Evolutionary conservation across 2,797 vertebrate genomes (phyloP), one percentile per base, ranked within the genome.

Genomic region (Salarias fasciatus): DNA sequence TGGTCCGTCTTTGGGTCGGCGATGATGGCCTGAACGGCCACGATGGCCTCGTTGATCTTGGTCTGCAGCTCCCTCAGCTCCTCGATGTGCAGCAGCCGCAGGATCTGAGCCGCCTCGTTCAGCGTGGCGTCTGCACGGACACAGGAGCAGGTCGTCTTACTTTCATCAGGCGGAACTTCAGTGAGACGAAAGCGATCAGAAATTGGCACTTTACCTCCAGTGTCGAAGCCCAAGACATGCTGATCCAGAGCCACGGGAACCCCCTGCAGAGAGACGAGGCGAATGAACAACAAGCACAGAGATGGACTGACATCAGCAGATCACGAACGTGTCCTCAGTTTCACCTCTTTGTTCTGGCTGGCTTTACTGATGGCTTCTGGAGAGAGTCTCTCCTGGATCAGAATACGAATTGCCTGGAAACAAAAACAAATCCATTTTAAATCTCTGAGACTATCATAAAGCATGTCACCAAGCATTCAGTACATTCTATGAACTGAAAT

Each of bases 1-100:
- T 99, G 94, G 89, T 99, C 97, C 12, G 98, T 99, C 89, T 96
- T 97, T 82, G 98, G 98, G 82, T 99, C 95, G 2, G 98, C 98
- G 15, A 99, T 98, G 75, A 99, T 96, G 12, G 97, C 95, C 91
- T 99, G 98, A 2, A 99, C 96, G 0, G 98, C 97, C 5, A 99
- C 97, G 3, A 99, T 99, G 58, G 97, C 97, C 63, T 99, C 96
- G 14, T 99, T 99, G 65, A 99, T 99, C 81, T 93, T 95, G 0
- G 98, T 99, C 68, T 99, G 98, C 61, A 99, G 94, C 84, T 98
- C 96, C 28, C 97, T 85, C 60, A 99, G 95, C 89, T 99, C 97
- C 89, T 99, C 98, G 75, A 99, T 94, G 79, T 99, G 98, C 82
- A 99, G 94, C 83, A 99, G 89, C 0, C 97, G 94, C 3, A 99